Conservation (phyloP, 2,113 vertebrate species). For the Pelecanus crispus region DNA sequence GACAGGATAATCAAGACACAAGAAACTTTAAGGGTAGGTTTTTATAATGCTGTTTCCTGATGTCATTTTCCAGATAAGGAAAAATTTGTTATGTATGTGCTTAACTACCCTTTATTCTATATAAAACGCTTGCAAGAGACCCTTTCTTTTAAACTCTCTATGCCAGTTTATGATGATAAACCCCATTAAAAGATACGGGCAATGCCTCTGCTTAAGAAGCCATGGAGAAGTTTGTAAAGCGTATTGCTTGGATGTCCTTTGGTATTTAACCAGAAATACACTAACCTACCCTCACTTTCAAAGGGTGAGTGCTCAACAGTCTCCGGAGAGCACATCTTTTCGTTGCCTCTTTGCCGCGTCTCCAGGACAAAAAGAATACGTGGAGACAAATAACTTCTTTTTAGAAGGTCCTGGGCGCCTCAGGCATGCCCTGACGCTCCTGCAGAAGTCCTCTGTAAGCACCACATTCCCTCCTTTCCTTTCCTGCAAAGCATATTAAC, state of each 20-base stretch:
- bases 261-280: background rate
- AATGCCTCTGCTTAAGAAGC: background rate
- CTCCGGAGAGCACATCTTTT: background rate
- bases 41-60: background rate
- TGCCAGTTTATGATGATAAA: background rate
- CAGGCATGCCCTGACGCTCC: too few relatives aligned
- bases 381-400: background rate
- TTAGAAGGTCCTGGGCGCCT: background rate
- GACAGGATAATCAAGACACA: background rate
- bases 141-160: background rate
- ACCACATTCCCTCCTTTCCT: too few relatives aligned
- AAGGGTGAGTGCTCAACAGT: background rate
- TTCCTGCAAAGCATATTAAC: accelerated
- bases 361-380: background rate
- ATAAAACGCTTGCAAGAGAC: background rate
- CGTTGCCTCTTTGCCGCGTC: background rate
- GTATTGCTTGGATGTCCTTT: background rate
- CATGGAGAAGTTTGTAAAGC: background rate
- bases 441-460: background rate
- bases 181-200: background rate
- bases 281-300: background rate
- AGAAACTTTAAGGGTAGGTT: background rate
- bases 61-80: background rate
- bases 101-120: background rate
- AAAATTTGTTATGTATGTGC: background rate